Evolutionary conservation across 2,888 invertebrate species (phyloP), one percentile per base, ranked within the genome.

Genomic region (Stenoptilia bipunctidactyla): DNA sequence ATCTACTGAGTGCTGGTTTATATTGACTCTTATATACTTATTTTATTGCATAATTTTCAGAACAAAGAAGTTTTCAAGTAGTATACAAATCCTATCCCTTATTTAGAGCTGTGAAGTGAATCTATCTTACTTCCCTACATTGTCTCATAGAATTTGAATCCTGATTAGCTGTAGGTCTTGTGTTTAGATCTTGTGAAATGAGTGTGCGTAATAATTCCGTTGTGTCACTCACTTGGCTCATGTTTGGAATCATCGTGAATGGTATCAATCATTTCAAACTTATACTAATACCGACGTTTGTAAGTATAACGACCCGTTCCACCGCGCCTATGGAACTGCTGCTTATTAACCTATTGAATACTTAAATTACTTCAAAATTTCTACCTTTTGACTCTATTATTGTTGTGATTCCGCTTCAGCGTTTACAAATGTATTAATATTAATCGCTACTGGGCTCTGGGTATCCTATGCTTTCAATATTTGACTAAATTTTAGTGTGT

Each of bases 381-480:
- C 74, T 76, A 71, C 64, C 66, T 74, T 67, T 73, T 71, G 66
- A 68, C 66, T 75, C 75, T 80, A 68, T 76, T 34, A 70, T 70
- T 75, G 65, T 71, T 77, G 75, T 77, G 77, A 80, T 83, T 68
- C 8, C 76, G 82, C 82, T 83, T 83, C 67, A 70, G 82, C 83
- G 76, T 76, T 75, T 20, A 20, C 20, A 20, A 20, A 20, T 20
- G 20, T 20, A 20, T 68, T 73, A 77, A 77, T 67, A 72, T 72
- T 69, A 66, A 59, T 68, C 74, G 82, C 82, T 82, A 79, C 62
- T 75, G 80, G 82, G 80, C 82, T 80, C 80, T 62, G 80, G 82
- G 82, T 79, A 76, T 74, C 75, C 80, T 82, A 77, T 80, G 83
- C 83, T 83, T 83, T 80, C 75, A 68, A 79, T 83, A 82, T 82